These are phyloP conservation scores for Spatulosminthurus flaviceps DNA, from an alignment of 2,888 invertebrate genomes.

Conservation along the genomic window DNA sequence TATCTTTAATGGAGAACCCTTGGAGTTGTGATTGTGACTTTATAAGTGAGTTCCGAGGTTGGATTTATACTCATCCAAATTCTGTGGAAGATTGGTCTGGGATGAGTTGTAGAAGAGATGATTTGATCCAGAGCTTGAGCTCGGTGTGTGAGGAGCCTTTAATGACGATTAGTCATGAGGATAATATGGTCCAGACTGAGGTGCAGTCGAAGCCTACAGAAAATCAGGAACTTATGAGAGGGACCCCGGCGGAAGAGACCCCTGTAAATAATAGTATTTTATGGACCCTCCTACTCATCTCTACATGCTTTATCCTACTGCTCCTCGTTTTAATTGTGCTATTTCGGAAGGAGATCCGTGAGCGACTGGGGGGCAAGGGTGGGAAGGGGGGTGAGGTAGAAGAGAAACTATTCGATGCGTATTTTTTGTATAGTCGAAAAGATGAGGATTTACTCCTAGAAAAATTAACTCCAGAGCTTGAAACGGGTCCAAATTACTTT, in stretches of 20 bases:
- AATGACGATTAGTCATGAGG: neutral
- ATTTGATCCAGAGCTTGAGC: neutral
- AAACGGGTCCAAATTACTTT: slow-evolving; percentile 74
- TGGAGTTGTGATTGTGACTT: slow-evolving; percentile 87
- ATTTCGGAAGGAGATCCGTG: slow-evolving; percentile 55
- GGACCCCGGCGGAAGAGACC: neutral
- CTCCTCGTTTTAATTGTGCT: slow-evolving; percentile 53
- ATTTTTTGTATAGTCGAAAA: slow-evolving; percentile 87
- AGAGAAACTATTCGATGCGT: slow-evolving; percentile 78
- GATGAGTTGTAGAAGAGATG: slow-evolving; percentile 50
- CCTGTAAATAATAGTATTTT: slow-evolving; percentile 10
- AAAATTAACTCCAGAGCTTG: slow-evolving; percentile 81
- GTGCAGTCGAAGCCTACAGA: neutral
- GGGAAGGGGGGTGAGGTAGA: slow-evolving; percentile 48
- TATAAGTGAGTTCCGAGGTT: slow-evolving; percentile 79
- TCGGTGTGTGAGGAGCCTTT: neutral
- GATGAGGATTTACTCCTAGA: slow-evolving; percentile 87
- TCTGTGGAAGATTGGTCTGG: slow-evolving; percentile 76
- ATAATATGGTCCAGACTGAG: neutral
- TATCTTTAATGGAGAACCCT: slow-evolving; percentile 74
- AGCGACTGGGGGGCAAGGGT: slow-evolving; percentile 15
- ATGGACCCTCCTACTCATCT: slow-evolving; percentile 18
- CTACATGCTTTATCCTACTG: slow-evolving; percentile 47
- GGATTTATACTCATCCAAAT: slow-evolving; percentile 79
- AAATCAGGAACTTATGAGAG: neutral